Base-by-base conservation (phyloP, 2,888 invertebrate species). In the Caenorhabditis wallacei region DNA sequence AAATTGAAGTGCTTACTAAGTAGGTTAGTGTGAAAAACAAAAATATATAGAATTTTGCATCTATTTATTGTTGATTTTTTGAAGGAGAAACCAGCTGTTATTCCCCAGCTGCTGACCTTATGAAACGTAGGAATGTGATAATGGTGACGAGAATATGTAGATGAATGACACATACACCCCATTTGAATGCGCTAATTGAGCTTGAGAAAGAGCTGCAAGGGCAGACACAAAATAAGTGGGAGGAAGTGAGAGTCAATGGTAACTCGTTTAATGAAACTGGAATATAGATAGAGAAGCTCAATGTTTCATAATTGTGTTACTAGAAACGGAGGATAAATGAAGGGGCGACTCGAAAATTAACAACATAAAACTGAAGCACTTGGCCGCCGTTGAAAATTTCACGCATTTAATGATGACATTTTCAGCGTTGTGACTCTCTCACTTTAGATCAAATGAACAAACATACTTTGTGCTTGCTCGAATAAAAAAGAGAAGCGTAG, bases 171-270 rank as follows among this genome's bases (percentile, higher is more conserved):
- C 57, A 69, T 40, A 13, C 30, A 30, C 30, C 8, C 30, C 35
- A 66, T 76, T 76, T 68, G 75, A 76, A 76, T 76, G 48, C 22
- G 24, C 57, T 68, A 76, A 76, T 76, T 76, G 75, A 54, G 51
- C 18, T 26, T 11, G 26, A 57, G n/a, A 35, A 56, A 16, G 40
- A 13, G 40, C 4, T 11, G 10, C 26, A 18, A 37, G 54, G 24
- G 35, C 37, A 54, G 64, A 57, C 30, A 70, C 26, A 57, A 7
- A 35, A n/a, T 22, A 57, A 46, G 54, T 13, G 63, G 10, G 56
- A 53, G 76, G 53, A 69, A 59, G 59, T 57, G 37, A 22, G 59
- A 78, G 69, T 59, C 35, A 64, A 66, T 74, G 48, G 64, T 74
- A 64, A 74, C 56, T 64, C 16, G 64, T 46, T 74, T 74, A 64